These are phyloP conservation scores for Cyaniris semiargus DNA, from an alignment of 2,888 invertebrate genomes.

Conservation along the genomic window DNA sequence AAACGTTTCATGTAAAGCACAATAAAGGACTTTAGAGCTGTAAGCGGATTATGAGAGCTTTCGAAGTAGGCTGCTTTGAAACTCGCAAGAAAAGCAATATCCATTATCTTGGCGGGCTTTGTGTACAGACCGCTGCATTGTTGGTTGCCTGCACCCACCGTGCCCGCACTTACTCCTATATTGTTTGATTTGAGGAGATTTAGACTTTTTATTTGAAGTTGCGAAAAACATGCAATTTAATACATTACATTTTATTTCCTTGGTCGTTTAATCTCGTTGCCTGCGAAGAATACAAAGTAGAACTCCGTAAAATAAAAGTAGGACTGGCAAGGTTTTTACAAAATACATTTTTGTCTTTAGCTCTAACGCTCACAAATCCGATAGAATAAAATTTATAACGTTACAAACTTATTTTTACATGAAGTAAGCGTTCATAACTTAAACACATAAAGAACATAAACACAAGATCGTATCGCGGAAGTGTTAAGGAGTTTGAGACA, in stretches of 20 bases:
- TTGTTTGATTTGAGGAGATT: conserved; percentile 49
- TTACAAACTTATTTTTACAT: not conserved
- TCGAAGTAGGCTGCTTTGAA: conserved; percentile 77
- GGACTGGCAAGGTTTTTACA: not conserved
- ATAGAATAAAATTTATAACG: not conserved
- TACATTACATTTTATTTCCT: not conserved
- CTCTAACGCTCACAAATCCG: too few species aligned
- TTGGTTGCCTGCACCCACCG: conserved; percentile 57
- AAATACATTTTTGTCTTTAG: not conserved
- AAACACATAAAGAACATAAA: conserved; percentile 19
- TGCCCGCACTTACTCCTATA: conserved; percentile 44
- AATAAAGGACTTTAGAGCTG: conserved; percentile 70
- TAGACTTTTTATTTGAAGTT: conserved; percentile 32
- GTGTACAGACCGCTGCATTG: conserved; percentile 64
- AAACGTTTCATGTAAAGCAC: conserved; percentile 72
- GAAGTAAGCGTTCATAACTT: not conserved
- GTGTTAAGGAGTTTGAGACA: conserved; percentile 27
- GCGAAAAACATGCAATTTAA: conserved; percentile 29
- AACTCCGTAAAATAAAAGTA: not conserved
- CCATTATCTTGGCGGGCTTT: conserved; percentile 75
- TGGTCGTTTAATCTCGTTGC: not conserved
- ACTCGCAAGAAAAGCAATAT: conserved; percentile 79
- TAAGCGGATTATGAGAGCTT: conserved; percentile 78
- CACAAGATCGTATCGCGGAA: conserved; percentile 26
- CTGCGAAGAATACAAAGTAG: not conserved